Evolutionary conservation across 1,140 invertebrate genomes (phyloP), one percentile per base, ranked within the genome.

Genomic region (Habropoda laboriosa): DNA sequence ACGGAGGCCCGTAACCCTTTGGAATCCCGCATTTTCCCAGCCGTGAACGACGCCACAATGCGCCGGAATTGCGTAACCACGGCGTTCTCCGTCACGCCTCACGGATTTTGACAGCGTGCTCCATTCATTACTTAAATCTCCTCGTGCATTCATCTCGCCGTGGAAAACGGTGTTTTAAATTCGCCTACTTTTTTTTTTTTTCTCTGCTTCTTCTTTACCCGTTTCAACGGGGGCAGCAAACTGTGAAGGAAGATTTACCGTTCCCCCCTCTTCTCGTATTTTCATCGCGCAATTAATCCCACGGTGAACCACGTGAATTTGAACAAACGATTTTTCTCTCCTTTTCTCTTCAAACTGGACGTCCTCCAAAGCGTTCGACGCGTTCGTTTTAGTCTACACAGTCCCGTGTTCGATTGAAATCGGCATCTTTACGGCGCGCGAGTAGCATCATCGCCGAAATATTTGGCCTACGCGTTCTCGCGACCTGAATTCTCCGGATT

Each of bases 81-180:
- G 78, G 38, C 79, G 82, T 85, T 86, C 85, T 67, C 85, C 86
- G 87, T 85, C 83, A 89, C 86, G 89, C 86, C 86, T 67, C 74
- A 64, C 27, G 83, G 72, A 55, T 86, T 89, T 89, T 86, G 87
- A 87, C 87, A 87, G 82, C 83, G 79, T 74, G 81, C 70, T 86
- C 76, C 85, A 88, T 88, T 87, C 82, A 87, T 88, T 85, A 84
- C 70, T 86, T 49, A 42, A 77, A 78, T 81, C 47, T 21, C 27
- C n/a, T n/a, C 51, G 38, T 21, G 49, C 49, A 16, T 45, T 60
- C 30, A 60, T 66, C 49, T 55, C 55, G 60, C 51, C 57, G 27
- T 12, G 66, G 35, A 58, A 68, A 78, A 67, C 66, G 68, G 21
- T 18, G 47, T 30, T 67, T 80, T 71, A 78, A 68, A 40, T 68